Evolutionary conservation across 2,113 vertebrate genomes (phyloP).

Genomic region (Columba livia): DNA sequence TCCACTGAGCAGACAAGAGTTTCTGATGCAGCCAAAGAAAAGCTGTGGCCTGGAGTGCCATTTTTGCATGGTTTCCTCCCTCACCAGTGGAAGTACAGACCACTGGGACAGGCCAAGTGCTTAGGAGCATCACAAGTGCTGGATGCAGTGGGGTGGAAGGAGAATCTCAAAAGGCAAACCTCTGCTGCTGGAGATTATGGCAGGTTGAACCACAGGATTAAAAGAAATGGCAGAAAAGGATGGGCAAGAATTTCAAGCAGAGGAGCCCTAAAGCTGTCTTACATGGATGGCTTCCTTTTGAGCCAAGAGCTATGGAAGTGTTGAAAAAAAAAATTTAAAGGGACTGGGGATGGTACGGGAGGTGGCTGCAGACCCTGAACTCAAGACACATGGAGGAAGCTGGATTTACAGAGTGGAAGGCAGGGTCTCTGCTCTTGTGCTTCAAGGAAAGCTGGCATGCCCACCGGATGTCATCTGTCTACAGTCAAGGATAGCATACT

Average conservation of each 20-base stretch:
- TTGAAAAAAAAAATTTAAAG: background rate
- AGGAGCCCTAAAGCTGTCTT: background rate
- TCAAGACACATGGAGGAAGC: background rate
- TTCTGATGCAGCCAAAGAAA: background rate
- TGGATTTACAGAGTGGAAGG: background rate
- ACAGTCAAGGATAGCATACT: no score
- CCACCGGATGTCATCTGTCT: background rate
- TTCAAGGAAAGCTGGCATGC: background rate
- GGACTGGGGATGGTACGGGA: background rate
- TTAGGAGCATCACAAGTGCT: background rate
- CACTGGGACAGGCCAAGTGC: background rate
- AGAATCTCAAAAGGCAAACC: background rate
- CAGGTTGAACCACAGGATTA: background rate
- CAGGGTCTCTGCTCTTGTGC: background rate
- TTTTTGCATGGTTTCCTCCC: background rate
- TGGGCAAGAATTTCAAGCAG: background rate
- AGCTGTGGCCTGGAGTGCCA: background rate
- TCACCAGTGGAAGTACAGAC: background rate
- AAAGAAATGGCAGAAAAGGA: background rate
- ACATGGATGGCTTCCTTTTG: accelerated
- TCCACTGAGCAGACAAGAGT: background rate
- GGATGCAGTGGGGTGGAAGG: background rate
- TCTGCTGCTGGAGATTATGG: background rate
- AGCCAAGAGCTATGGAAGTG: background rate
- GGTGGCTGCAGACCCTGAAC: background rate